Percentiles rank a stretch among this genome's conserved stretches.
Conservation (phyloP, 1,140 invertebrate genomes). For the Tetranychus cinnabarinus region DNA sequence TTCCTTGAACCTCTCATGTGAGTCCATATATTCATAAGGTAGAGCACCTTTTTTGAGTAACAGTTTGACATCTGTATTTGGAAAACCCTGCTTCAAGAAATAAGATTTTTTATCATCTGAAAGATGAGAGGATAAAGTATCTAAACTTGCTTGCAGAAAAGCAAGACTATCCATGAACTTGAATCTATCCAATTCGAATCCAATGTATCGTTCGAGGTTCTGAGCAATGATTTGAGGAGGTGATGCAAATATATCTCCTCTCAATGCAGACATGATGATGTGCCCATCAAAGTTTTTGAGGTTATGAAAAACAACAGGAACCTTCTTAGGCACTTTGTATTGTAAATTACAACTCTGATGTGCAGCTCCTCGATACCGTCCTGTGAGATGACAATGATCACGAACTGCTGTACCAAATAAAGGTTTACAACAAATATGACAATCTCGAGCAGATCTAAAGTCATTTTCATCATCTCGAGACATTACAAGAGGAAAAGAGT, state of each 20-base stretch:
- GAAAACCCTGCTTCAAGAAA: background rate
- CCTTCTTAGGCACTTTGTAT: background rate
- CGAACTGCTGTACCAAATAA: no score
- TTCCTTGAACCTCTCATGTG: background rate
- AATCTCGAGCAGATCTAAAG: no score
- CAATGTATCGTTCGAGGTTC: background rate
- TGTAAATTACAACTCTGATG: background rate
- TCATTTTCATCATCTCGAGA: no score
- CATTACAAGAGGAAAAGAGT: no score
- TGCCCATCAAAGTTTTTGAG: background rate
- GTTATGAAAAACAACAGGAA: background rate
- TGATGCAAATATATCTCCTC: background rate
- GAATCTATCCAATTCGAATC: background rate
- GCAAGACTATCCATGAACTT: background rate
- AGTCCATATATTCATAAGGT: background rate
- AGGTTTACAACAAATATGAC: no score
- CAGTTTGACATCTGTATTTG: background rate
- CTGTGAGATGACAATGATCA: background rate
- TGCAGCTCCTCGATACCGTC: background rate
- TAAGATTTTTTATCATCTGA: background rate
- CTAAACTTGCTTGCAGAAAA: background rate
- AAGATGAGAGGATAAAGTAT: background rate
- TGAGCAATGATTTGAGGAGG: background rate
- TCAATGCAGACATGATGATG: background rate
- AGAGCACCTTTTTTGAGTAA: background rate